Conservation (phyloP, 2,797 vertebrate genomes). For the Remorina albescens region DNA sequence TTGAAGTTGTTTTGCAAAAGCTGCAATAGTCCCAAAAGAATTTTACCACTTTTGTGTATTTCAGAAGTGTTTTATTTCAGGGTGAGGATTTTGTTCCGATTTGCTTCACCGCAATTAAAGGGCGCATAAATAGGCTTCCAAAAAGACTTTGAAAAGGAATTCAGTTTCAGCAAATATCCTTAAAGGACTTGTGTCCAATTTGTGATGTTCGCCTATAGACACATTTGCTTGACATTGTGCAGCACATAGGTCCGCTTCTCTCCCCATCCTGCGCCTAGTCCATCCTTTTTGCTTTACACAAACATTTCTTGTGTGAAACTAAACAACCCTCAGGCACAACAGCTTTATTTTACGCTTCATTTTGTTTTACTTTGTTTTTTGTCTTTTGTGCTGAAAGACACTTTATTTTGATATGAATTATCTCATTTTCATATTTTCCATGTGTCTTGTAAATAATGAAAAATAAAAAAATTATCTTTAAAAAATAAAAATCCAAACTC, state of each 20-base stretch:
- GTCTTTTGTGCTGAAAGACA: slow-evolving; percentile 78
- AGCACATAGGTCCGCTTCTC: slow-evolving; percentile 18
- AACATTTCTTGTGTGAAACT: slow-evolving; percentile 27
- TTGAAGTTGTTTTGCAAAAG: slow-evolving; percentile 29
- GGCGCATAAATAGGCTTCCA: slow-evolving; percentile 9
- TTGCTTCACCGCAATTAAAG: slow-evolving; percentile 15
- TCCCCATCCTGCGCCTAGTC: slow-evolving; percentile 34
- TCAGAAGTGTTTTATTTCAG: slow-evolving; percentile 37
- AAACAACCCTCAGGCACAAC: slow-evolving; percentile 36
- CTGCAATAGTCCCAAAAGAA: slow-evolving; percentile 29
- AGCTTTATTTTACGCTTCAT: slow-evolving; percentile 49
- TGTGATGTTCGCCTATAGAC: slow-evolving; percentile 32
- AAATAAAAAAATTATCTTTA: neutral
- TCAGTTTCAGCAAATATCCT: slow-evolving; percentile 23
- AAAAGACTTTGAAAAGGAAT: slow-evolving; percentile 32
- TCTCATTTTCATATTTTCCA: slow-evolving; percentile 88
- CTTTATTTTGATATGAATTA: slow-evolving; percentile 71
- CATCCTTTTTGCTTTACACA: slow-evolving; percentile 24
- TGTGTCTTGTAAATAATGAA: slow-evolving; percentile 70
- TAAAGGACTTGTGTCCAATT: slow-evolving; percentile 26
- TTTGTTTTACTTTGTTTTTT: slow-evolving; percentile 6
- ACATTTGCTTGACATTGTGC: slow-evolving; percentile 14
- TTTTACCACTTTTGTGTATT: slow-evolving; percentile 48
- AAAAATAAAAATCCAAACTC: slow-evolving; percentile 70
- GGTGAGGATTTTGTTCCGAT: slow-evolving; percentile 31